Base-by-base conservation (phyloP, 2,888 invertebrate genomes). In the Strigamia crassipes region DNA sequence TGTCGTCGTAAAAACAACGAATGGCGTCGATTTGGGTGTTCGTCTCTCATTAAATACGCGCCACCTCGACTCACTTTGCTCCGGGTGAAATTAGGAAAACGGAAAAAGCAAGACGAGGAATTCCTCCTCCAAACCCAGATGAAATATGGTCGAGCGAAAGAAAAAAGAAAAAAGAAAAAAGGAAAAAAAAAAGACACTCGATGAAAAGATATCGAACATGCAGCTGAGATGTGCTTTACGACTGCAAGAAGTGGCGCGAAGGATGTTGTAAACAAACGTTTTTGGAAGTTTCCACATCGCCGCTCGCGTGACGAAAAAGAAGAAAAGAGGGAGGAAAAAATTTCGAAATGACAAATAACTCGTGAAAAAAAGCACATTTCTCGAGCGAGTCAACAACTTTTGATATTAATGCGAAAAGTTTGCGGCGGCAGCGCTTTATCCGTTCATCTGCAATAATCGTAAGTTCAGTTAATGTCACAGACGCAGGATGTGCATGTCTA, bases 1-100 rank as follows among this genome's bases (percentile, higher is more conserved):
- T 73, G 73, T 73, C 73, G 73, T 73, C 73, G 73, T 73, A 73
- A 73, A 73, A 73, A 73, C 73, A 73, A 73, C 73, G 73, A 73
- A 73, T 73, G 73, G 73, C 73, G 73, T 73, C 73, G 73, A 73
- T 73, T 73, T 73, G 73, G 73, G 73, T 73, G 73, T 73, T 73
- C 73, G 73, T 27, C 73, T 73, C 73, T 73, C 73, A 73, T 73
- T 73, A 73, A 73, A 73, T 73, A 73, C 73, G 56, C 56, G 56
- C 56, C 56, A 56, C 56, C 56, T 56, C 56, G 56, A 73, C 31
- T 73, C 73, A 73, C 73, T 56, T 56, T 56, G 56, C 56, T 56
- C 56, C n/a, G 56, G 56, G 56, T 56, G 56, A 56, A 56, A 56
- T 56, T 56, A 56, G 18, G 56, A 56, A 56, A 56, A 56, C 56